Evolutionary conservation across 2,113 vertebrate species (phyloP).

Genomic region (Vulpes ferrilata): DNA sequence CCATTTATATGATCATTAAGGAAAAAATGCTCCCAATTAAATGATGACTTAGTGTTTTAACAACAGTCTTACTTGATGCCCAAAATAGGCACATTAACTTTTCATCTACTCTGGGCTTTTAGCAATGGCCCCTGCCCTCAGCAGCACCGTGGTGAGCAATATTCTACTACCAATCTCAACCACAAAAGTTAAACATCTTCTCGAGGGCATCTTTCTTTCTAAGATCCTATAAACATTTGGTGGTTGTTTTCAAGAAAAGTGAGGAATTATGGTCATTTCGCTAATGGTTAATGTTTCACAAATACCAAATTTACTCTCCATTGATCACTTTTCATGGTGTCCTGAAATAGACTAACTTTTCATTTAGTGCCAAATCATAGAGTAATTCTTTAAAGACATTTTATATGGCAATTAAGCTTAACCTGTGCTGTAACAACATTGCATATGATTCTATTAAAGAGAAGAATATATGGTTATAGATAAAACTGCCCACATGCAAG

Average conservation of each 20-base stretch:
- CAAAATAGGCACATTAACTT: background rate
- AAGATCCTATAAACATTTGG: background rate
- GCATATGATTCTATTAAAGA: background rate
- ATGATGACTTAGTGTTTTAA: background rate
- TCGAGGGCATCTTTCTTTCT: background rate
- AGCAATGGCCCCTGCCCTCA: background rate
- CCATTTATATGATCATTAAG: background rate
- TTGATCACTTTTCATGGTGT: background rate
- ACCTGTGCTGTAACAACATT: background rate
- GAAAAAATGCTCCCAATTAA: background rate
- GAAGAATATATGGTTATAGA: background rate
- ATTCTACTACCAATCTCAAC: background rate
- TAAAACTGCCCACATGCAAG: background rate
- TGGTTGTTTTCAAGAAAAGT: slow-evolving; percentile 6
- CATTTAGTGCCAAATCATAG: background rate
- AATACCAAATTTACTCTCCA: background rate
- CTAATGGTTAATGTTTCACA: background rate
- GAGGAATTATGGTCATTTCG: background rate
- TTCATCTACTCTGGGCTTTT: background rate
- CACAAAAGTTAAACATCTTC: background rate
- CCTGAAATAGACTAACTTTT: background rate
- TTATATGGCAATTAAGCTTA: background rate
- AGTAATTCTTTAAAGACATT: background rate
- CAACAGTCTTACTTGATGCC: background rate
- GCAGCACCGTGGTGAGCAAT: background rate